These are phyloP conservation scores for Setophaga petechia DNA, from an alignment of 2,113 vertebrate genomes.

Conservation along the genomic window DNA sequence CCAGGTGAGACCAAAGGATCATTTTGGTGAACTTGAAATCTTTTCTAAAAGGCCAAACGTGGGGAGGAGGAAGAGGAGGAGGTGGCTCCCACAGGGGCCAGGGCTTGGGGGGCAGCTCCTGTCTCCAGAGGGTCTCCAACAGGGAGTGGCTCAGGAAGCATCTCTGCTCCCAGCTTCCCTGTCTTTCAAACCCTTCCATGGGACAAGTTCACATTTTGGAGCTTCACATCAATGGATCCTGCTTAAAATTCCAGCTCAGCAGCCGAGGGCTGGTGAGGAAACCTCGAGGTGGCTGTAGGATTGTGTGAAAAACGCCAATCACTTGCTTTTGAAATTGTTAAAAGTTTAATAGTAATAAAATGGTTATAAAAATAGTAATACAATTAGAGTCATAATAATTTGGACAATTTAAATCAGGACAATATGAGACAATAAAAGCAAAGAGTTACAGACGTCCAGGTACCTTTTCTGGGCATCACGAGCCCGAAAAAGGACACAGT, in stretches of 20 bases:
- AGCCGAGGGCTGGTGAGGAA: background rate
- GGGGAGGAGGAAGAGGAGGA: background rate
- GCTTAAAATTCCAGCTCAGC: conserved; percentile 22
- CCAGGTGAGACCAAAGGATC: background rate
- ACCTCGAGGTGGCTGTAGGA: background rate
- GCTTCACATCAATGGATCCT: background rate
- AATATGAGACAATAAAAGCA: no score
- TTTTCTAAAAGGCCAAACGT: background rate
- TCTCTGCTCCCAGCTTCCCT: fast-evolving
- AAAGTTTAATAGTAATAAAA: no score
- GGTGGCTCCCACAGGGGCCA: fast-evolving
- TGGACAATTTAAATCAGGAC: no score
- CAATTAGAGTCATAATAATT: no score
- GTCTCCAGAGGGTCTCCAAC: background rate
- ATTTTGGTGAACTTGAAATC: background rate
- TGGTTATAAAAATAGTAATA: no score
- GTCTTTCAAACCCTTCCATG: background rate
- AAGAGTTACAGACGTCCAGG: no score
- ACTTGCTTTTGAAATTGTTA: no score
- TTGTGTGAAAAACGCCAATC: no score
- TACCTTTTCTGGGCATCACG: no score
- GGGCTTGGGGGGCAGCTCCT: background rate
- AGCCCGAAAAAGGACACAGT: no score
- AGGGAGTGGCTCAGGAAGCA: background rate
- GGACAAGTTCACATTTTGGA: background rate